Evolutionary conservation across 2,113 vertebrate genomes (phyloP).

Genomic region (Hystrix brachyura): DNA sequence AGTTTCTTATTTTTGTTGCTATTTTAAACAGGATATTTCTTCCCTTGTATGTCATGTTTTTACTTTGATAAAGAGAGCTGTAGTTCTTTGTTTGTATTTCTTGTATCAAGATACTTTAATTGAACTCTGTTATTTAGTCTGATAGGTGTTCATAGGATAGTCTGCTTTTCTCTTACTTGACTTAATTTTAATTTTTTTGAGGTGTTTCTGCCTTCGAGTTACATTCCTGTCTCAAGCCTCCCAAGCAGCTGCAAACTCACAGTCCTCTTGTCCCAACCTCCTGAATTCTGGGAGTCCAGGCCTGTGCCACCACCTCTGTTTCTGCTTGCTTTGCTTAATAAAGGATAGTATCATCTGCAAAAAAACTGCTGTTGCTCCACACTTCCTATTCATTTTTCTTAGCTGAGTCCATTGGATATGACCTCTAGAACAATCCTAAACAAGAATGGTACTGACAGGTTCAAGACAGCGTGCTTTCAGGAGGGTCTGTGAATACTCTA

Average conservation of each 20-base stretch:
- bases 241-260: background rate
- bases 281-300: background rate
- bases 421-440: background rate
- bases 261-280: background rate
- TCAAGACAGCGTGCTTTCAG: background rate
- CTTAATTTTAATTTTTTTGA: background rate
- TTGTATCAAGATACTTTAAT: background rate
- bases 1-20: background rate
- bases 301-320: background rate
- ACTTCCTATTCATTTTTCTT: background rate
- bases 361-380: background rate
- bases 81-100: background rate
- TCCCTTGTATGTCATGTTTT: background rate
- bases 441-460: background rate
- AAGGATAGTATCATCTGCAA: background rate
- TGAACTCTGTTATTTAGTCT: background rate
- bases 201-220: background rate
- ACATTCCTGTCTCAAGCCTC: background rate
- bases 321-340: background rate
- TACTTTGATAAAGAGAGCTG: background rate
- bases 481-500: background rate
- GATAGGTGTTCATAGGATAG: background rate
- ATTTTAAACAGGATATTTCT: background rate
- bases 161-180: background rate
- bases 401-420: background rate